Conservation (phyloP, 2,888 invertebrate genomes). For the Teleogryllus oceanicus region DNA sequence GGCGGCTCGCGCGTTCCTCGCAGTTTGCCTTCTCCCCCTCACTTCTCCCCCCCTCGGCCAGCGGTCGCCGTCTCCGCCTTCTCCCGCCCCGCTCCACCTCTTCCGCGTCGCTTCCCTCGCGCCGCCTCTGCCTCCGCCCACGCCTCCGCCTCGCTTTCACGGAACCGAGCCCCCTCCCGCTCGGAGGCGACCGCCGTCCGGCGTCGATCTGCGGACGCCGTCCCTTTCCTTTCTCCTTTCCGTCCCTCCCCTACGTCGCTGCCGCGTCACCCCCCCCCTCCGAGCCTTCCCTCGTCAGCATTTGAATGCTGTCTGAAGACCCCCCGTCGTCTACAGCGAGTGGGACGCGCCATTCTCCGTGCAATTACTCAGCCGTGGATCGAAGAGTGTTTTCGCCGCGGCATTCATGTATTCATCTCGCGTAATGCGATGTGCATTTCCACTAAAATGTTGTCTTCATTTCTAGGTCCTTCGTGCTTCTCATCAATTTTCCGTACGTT, state of each 20-base stretch:
- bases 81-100: not conserved
- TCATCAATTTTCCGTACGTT: no score
- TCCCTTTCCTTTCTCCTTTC: not conserved
- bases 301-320: no score
- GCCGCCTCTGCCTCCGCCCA: not conserved
- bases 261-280: no score
- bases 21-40: not conserved
- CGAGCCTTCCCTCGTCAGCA: no score
- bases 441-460: no score
- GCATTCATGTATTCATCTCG: no score
- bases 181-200: not conserved
- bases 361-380: no score
- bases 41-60: not conserved
- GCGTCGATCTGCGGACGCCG: not conserved
- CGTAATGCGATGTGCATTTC: no score
- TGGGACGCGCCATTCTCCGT: no score
- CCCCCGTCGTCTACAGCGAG: no score
- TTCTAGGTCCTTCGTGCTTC: no score
- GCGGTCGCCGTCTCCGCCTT: not conserved
- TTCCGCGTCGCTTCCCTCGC: not conserved
- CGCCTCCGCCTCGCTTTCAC: not conserved
- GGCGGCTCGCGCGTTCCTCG: not conserved
- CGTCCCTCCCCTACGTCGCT: not conserved
- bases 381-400: no score
- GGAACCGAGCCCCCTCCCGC: not conserved